Evolutionary conservation across 2,113 vertebrate species (phyloP), one percentile per base, ranked within the genome.

Genomic region (Hippocampus abdominalis): DNA sequence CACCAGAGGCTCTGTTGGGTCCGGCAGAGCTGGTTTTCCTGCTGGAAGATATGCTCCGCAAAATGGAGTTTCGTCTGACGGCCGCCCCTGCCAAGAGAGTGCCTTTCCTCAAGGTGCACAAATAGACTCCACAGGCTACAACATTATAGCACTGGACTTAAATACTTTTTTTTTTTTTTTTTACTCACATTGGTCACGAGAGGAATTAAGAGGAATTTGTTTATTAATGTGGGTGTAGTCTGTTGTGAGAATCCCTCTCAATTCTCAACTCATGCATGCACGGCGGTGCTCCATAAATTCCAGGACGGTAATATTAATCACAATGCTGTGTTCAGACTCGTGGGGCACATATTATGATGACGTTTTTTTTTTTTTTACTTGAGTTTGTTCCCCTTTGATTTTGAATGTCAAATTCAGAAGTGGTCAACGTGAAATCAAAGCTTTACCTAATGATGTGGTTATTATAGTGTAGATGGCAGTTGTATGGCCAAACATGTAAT

Each of bases 31-130:
- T 99, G 27, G 88, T 91, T 51, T 97, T 98, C 82, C 91, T 99
- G 77, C 86, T 99, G 90, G 95, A 99, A 72, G 97, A 99, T 76
- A 92, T 98, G 85, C 93, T 91, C 77, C 92, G 92, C 63, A 99
- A 99, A 81, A 73, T 98, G 84, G 95, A 96, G 78, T 93, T 94
- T 66, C 84, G 94, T 51, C 90, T 98, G 56, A 80, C 84, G 1
- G 85, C 92, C 0, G 42, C 88, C 36, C 79, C 89, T 66, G 78
- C 92, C 49, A 97, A 90, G 77, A 96, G 90, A 86, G 23, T 83
- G 4, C 92, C 92, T 4, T 96, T 98, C 79, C 63, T 92, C 53
- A 99, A 96, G 94, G 97, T 95, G 76, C 42, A 8, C n/a, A 8
- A 16, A 16, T 29, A 25, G 6, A 49, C 18, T 20, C 48, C 18